Base-by-base conservation (phyloP, 2,797 vertebrate species). In the Mormyrus proboscirostris region DNA sequence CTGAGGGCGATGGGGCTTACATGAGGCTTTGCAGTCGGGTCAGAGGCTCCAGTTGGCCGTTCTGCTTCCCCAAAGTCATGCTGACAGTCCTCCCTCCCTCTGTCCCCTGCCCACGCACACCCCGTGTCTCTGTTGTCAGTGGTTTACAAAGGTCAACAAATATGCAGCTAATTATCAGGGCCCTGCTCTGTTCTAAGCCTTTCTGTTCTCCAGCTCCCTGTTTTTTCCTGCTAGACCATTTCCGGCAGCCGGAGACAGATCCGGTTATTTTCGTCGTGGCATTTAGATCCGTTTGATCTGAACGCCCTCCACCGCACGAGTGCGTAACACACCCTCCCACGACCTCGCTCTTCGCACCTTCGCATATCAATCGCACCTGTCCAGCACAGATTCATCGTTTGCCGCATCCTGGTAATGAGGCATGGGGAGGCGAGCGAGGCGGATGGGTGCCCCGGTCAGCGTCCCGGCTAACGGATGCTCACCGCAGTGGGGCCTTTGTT, bases 141-240 rank as follows among this genome's bases (percentile, higher is more conserved):
- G 50, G 82, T 84, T 84, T 85, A 33, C 47, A 87, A 87, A 55
- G 50, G 85, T 87, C 51, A 87, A 19, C 29, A 87, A 53, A 41
- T 55, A 57, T 38, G 53, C 85, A 41, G 19, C 53, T 87, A 87
- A 87, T 87, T 87, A 87, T 14, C 22, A 8, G 53, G 12, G 85
- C 53, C 53, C 8, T 86, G 51, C 50, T 85, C 82, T 85, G n/a
- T 53, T 53, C 22, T 85, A 25, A 10, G 1, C 57, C 41, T 12
- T 16, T 44, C 49, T 29, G 4, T 50, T 14, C 22, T 25, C 16
- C 22, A 14, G 50, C 50, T 25, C 25, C 50, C 16, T 50, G 14
- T 85, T 53, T 85, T 25, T 2, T 73, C n/a, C 16, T 29, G 22
- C 22, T 22, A 85, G 83, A 85, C 44, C 10, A n/a, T 14, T 85